A percentile compares a stretch with the other conserved stretches of the same genome.
Evolutionary conservation across 2,888 invertebrate species (phyloP).

Genomic region (Pharmacophagus antenor): DNA sequence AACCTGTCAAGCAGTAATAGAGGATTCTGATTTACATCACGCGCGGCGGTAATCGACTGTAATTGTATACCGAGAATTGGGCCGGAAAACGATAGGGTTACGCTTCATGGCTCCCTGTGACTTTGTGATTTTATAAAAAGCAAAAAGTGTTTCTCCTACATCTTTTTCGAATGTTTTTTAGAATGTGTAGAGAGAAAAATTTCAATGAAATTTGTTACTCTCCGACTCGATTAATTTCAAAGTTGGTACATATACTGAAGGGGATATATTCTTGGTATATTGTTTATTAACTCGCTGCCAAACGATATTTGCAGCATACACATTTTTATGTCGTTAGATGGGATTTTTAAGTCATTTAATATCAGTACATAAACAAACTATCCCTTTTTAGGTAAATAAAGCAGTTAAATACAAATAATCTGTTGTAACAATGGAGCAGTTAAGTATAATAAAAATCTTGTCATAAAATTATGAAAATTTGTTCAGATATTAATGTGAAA

Average conservation of each 20-base stretch:
- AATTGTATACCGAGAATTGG: constrained; percentile 73
- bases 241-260: no score
- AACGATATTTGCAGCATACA: no score
- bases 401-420: no score
- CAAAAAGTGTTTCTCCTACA: constrained; percentile 43
- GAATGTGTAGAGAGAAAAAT: no score
- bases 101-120: constrained; percentile 65
- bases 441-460: background rate
- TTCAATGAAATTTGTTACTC: no score
- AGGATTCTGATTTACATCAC: constrained; percentile 23
- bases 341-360: no score
- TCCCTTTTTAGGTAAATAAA: no score
- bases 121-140: constrained; percentile 51
- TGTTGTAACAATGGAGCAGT: background rate
- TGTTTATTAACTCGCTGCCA: no score
- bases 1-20: constrained; percentile 11
- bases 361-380: no score
- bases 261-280: no score
- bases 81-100: constrained; percentile 67
- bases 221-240: no score
- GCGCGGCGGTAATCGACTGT: constrained; percentile 41
- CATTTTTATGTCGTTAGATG: no score
- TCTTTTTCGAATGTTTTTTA: constrained; percentile 32
- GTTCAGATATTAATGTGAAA: background rate
- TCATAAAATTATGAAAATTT: background rate